Evolutionary conservation across 2,113 vertebrate species (phyloP).

Genomic region (Solea senegalensis): DNA sequence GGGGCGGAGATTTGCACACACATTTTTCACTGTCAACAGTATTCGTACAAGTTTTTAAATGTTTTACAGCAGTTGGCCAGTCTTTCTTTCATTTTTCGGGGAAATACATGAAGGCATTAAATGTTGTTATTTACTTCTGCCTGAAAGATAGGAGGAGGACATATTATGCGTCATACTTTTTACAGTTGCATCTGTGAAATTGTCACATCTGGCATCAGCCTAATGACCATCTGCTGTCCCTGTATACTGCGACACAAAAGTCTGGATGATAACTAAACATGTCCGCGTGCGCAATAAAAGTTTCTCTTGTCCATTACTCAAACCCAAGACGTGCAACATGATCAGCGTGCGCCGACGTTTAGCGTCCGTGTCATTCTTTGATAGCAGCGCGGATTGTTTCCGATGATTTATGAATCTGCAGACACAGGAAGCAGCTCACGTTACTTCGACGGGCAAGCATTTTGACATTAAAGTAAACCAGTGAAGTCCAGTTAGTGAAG

Average conservation of each 20-base stretch:
- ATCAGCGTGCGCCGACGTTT: not conserved
- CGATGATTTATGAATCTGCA: conserved; percentile 31
- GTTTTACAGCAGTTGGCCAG: not conserved
- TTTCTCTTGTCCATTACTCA: not conserved
- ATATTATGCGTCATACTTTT: conserved; percentile 21
- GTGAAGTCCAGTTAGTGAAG: not conserved
- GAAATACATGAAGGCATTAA: conserved; percentile 14
- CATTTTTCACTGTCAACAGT: not conserved
- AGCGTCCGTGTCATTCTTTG: not conserved
- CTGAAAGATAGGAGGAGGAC: conserved; percentile 32
- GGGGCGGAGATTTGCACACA: conserved; percentile 10
- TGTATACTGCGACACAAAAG: conserved; percentile 7
- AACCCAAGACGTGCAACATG: not conserved
- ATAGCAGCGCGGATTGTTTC: conserved; percentile 4
- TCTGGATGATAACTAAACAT: conserved; percentile 24
- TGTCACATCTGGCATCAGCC: conserved; percentile 57
- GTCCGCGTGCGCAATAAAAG: conserved; percentile 2
- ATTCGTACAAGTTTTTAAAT: too few relatives aligned
- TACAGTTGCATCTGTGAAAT: conserved; percentile 56
- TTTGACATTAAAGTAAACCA: conserved; percentile 19
- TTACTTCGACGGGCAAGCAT: conserved; percentile 20
- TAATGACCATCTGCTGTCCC: conserved; percentile 55
- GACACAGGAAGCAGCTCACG: conserved; percentile 29
- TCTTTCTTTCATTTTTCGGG: not conserved
- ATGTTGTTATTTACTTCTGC: conserved; percentile 23